phyloP scores from a whole-genome alignment of 2,797 vertebrate species.

The Myripristis jacobus region DNA sequence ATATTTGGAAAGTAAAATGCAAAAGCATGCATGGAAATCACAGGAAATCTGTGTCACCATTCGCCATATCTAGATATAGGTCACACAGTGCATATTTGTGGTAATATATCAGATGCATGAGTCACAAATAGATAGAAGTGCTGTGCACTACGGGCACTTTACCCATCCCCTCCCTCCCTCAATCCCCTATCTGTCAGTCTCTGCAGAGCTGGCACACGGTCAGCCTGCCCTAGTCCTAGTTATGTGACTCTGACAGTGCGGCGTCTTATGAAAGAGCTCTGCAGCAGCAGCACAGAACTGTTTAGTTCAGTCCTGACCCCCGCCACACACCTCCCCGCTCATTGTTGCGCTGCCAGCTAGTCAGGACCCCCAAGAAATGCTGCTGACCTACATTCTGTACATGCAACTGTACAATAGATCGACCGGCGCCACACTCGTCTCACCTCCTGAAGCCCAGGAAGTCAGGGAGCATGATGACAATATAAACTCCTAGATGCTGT shows the following conservation, averaged over 20 bases:
- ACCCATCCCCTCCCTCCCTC: background rate
- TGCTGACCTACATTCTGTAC: constrained; percentile 17
- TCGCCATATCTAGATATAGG: background rate
- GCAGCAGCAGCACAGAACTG: constrained; percentile 12
- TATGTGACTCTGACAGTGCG: constrained; percentile 68
- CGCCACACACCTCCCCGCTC: constrained; percentile 5
- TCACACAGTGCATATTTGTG: background rate
- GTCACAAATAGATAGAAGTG: background rate
- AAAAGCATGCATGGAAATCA: constrained; percentile 5
- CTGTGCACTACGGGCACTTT: background rate
- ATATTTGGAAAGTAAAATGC: background rate
- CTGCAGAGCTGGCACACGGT: constrained; percentile 60
- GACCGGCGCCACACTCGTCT: constrained; percentile 8
- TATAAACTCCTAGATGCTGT: background rate
- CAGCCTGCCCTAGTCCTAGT: constrained; percentile 47
- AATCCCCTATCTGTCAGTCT: constrained; percentile 40
- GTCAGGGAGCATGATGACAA: background rate
- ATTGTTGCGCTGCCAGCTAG: constrained; percentile 4
- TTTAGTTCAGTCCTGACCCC: constrained; percentile 15
- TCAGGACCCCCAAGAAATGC: background rate
- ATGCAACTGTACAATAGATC: background rate
- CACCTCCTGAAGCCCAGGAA: constrained; percentile 21
- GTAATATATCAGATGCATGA: background rate
- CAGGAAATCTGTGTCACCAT: background rate
- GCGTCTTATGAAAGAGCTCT: constrained; percentile 75